Percentiles rank a stretch among this genome's conserved stretches.
Evolutionary conservation across 2,113 vertebrate species (phyloP).

Genomic region (Panthera tigris): DNA sequence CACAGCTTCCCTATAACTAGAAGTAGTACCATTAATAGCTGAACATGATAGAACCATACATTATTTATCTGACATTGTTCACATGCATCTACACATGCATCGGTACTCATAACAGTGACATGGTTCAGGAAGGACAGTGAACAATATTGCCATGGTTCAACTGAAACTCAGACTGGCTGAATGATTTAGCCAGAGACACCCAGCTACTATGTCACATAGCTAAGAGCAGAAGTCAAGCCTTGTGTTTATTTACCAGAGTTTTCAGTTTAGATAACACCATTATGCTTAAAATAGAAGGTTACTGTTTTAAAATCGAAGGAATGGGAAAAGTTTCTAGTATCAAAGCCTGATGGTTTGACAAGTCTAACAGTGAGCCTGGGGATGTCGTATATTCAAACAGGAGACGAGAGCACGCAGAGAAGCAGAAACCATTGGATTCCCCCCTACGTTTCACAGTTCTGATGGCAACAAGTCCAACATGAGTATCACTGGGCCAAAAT

Average conservation of each 20-base stretch:
- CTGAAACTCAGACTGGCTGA: background rate
- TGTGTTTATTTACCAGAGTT: background rate
- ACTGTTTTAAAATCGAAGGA: background rate
- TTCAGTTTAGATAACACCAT: background rate
- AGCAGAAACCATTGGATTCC: background rate
- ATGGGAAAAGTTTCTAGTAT: background rate
- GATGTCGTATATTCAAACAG: background rate
- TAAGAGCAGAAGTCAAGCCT: background rate
- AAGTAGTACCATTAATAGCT: background rate
- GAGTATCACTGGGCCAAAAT: background rate
- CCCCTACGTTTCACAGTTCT: background rate
- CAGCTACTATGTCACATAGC: background rate
- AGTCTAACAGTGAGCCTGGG: background rate
- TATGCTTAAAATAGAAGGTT: background rate
- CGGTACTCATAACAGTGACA: background rate
- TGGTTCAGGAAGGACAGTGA: background rate
- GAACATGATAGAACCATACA: background rate
- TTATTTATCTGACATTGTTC: background rate
- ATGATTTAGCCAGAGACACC: background rate
- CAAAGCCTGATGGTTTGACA: background rate
- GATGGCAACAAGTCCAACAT: background rate
- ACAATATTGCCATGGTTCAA: background rate
- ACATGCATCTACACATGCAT: background rate
- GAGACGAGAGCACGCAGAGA: background rate
- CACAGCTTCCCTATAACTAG: background rate